phyloP scores from a whole-genome alignment of 1,140 invertebrate species.

The Drosophila saltans region DNA sequence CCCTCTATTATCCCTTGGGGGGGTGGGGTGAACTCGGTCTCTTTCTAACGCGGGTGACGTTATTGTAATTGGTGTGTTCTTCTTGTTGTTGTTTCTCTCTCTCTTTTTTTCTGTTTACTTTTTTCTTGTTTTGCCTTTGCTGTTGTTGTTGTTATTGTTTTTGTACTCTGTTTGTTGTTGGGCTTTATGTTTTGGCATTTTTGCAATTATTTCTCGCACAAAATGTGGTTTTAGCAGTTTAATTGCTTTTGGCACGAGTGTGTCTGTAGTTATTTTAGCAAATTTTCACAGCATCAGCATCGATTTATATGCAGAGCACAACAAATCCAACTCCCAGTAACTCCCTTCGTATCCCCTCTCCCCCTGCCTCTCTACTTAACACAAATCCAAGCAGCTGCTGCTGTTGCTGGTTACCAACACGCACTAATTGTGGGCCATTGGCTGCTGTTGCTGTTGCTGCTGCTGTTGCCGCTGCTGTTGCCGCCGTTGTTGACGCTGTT shows the following conservation, averaged over 20 bases:
- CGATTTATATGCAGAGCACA: slow-evolving; percentile 79
- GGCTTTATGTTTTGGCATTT: slow-evolving; percentile 82
- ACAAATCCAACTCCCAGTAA: slow-evolving; percentile 14
- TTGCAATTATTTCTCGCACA: slow-evolving; percentile 82
- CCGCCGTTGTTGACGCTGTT: slow-evolving; percentile 36
- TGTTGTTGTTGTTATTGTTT: slow-evolving; percentile 22
- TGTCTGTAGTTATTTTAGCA: slow-evolving; percentile 78
- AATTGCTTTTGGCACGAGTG: slow-evolving; percentile 75
- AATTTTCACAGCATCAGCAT: slow-evolving; percentile 80
- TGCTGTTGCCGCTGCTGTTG: slow-evolving; percentile 43
- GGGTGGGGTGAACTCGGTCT: not conserved
- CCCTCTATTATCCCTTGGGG: slow-evolving; percentile 1
- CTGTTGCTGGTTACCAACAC: slow-evolving; percentile 70
- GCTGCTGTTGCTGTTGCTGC: slow-evolving; percentile 32
- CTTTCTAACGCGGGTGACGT: slow-evolving; percentile 12
- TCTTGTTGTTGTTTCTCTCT: slow-evolving; percentile 31
- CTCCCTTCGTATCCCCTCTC: not conserved
- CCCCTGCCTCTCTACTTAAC: not conserved
- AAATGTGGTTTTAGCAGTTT: slow-evolving; percentile 82
- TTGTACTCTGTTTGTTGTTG: slow-evolving; percentile 67
- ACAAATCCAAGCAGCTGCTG: slow-evolving; percentile 48
- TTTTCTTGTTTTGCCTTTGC: slow-evolving; percentile 22
- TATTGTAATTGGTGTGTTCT: slow-evolving; percentile 49
- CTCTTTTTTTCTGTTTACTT: slow-evolving; percentile 22
- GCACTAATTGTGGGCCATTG: slow-evolving; percentile 65